Evolutionary conservation across 2,888 invertebrate species (phyloP), one percentile per base, ranked within the genome.

Genomic region (Pelosia muscerda): DNA sequence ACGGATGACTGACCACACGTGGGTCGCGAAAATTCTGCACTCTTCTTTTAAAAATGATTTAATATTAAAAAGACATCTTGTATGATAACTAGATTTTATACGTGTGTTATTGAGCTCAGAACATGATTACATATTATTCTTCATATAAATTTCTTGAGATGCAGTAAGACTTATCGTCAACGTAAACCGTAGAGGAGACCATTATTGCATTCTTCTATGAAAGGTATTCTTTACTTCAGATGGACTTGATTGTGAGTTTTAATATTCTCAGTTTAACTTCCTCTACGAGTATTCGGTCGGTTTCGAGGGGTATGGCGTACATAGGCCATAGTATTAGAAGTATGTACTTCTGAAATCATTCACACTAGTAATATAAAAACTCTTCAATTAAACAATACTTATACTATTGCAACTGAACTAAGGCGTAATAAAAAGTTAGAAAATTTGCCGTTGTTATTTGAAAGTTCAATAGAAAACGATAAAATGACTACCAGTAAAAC

Each of bases 1-100:
- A 84, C 81, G 79, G 82, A 80, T 81, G 84, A 81, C 72, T 81
- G 80, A 72, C 77, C 82, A 82, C 81, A 84, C 79, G 80, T 78
- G 72, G 53, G 13, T 26, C 26, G 53, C 22, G 26, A 66, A 38
- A 25, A 63, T 56, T 63, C 55, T 19, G 0, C 11, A n/a, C 8
- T 56, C 42, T 56, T 56, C 26, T 6, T 56, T 38, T n/a, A 1
- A 2, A 31, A 28, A 8, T 25, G 10, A 31, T 57, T 57, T 57
- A n/a, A n/a, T n/a, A 15, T 31, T 57, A n/a, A 28, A 28, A 49
- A 57, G 26, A 57, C n/a, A 28, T 10, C 19, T 10, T 57, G n/a
- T 28, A 28, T 13, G 8, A 15, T 25, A 31, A 3, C 0, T 57
- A 28, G 5, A 25, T 2, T 55, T 4, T 55, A 23, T 11, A 19